Evolutionary conservation across 2,113 vertebrate species (phyloP).

Genomic region (Plectropomus leopardus): DNA sequence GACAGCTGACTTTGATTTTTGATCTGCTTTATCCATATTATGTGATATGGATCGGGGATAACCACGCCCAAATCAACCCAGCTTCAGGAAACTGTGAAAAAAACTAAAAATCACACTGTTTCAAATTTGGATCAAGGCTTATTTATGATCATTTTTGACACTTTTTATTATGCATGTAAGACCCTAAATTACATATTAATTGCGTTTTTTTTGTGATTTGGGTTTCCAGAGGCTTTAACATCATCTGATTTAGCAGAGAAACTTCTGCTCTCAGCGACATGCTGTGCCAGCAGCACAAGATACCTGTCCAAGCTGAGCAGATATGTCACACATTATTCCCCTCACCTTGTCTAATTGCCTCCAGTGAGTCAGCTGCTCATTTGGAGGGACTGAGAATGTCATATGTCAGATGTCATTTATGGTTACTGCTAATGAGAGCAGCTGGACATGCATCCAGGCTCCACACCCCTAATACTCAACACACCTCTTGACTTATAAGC

Average conservation of each 20-base stretch:
- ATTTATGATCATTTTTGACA: too few relatives aligned
- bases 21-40: too few relatives aligned
- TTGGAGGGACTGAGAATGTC: slow-evolving; percentile 14
- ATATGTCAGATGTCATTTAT: slow-evolving; percentile 34
- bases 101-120: too few relatives aligned
- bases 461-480: slow-evolving; percentile 41
- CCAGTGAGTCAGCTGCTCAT: background rate
- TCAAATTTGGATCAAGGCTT: too few relatives aligned
- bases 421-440: slow-evolving; percentile 40
- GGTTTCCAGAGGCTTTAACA: too few relatives aligned
- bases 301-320: slow-evolving; percentile 2
- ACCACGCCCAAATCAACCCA: too few relatives aligned
- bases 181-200: too few relatives aligned
- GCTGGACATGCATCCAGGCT: slow-evolving; percentile 35
- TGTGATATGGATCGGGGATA: too few relatives aligned
- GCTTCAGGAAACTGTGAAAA: too few relatives aligned
- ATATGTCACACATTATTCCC: slow-evolving; percentile 26
- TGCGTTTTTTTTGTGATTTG: too few relatives aligned
- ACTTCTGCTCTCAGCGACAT: background rate
- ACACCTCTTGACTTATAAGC: slow-evolving; percentile 50
- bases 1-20: too few relatives aligned
- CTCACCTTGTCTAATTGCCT: slow-evolving; percentile 17
- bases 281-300: slow-evolving; percentile 10
- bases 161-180: too few relatives aligned
- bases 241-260: background rate